Base-by-base conservation (phyloP, 1,140 invertebrate genomes). In the Drosophila quadrilineata region DNA sequence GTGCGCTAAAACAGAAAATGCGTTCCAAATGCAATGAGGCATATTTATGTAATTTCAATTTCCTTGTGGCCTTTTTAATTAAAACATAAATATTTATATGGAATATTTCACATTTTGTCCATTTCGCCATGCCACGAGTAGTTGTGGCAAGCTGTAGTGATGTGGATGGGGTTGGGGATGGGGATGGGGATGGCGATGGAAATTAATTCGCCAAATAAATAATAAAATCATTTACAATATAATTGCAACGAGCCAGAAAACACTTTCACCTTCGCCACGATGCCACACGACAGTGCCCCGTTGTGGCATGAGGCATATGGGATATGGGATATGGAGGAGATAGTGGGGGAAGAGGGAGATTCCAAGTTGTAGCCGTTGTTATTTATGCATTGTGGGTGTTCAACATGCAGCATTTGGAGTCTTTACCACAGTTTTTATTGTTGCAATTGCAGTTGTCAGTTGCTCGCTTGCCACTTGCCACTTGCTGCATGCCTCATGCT, bases 151-250 rank as follows among this genome's bases (percentile, higher is more conserved):
- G 45, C 41, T 17, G 40, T 22, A 28, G 16, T 19, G 5, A n/a
- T 3, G 28, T n/a, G 3, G 22, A 54, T 17, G 24, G 28, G 28
- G 46, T 14, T 2, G 16, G 16, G 16, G 5, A n/a, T 3, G 28
- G 10, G 3, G 22, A 54, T 17, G 24, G 28, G 28, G 46, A 40
- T n/a, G n/a, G 54, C 40, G 65, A 60, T 64, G 45, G 65, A 77
- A 85, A 84, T 84, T 85, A 84, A 84, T 84, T 84, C 79, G 71
- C 56, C 77, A 85, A 84, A 84, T 84, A 85, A 84, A 84, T 84
- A 84, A 84, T 84, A 84, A 84, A 84, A 84, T 84, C 77, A 84
- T 84, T 84, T 84, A 84, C 77, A 84, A 84, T 84, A 85, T 84
- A 84, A 84, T 84, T 84, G 77, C 77, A 64, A 36, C 68, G 69